Evolutionary conservation across 2,113 vertebrate genomes (phyloP), one percentile per base, ranked within the genome.

Genomic region (Chaetura pelagica): DNA sequence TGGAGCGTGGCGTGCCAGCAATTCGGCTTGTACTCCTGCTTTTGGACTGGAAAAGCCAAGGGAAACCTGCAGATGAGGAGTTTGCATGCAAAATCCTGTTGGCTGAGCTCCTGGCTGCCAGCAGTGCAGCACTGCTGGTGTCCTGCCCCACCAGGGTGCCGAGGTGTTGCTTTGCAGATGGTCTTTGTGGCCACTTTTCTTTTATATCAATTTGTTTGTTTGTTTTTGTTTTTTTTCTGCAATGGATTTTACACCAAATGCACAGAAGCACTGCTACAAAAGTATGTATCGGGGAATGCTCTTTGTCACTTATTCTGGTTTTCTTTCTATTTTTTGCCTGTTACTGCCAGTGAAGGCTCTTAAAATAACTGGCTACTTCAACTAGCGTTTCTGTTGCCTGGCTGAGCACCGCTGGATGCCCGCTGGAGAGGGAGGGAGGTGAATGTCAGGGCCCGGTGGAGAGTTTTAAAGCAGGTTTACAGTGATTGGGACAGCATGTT

Each of bases 291-390:
- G 0, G 84, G 92, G 64, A 90, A 82, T 32, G 85, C 54, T 93
- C 86, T 78, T 72, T 92, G 49, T 89, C 32, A 1, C 73, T 92
- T 86, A 46, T 87, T 96, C 92, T 93, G 88, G 73, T 89, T 94
- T 92, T 94, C 90, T 78, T 88, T 97, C 91, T 96, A 84, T 93
- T 96, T 94, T 96, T 79, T 40, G 27, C 88, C 64, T 55, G 52
- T 88, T 72, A 88, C 72, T 81, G 83, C 88, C 80, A 78, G 93
- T 72, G 83, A 40, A 75, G 35, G 83, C 69, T 94, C 94, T 89
- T 94, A 95, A 96, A 96, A 97, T 95, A 96, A 92, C 96, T 20
- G 69, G 76, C 88, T 84, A 88, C 86, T 94, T 96, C 84, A 95
- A 93, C 84, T 73, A 29, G 0, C 9, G 15, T 61, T 79, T 61